These are phyloP conservation scores for Leptinotarsa tumamoca DNA, from an alignment of 2,888 invertebrate genomes.

Conservation along the genomic window DNA sequence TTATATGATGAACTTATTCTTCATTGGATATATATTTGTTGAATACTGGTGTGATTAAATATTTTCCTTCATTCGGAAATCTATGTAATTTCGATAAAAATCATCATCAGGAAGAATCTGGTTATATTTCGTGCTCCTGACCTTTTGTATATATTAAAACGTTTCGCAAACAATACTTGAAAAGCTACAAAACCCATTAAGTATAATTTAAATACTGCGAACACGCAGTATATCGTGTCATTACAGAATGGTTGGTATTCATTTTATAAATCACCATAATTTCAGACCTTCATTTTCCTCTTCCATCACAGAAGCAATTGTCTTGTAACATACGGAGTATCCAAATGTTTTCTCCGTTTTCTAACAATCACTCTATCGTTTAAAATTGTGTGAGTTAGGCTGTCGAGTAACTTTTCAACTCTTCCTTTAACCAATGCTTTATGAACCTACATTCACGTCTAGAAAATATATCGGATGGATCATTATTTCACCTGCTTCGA, in stretches of 20 bases:
- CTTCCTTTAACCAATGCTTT: not conserved
- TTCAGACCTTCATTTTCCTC: slow-evolving; percentile 5
- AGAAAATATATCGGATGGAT: not conserved
- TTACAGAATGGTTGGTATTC: slow-evolving; percentile 18
- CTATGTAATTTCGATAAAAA: not conserved
- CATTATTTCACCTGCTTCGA: slow-evolving; percentile 3
- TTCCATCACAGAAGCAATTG: slow-evolving; percentile 17
- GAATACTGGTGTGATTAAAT: not conserved
- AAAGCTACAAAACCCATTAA: slow-evolving; percentile 16
- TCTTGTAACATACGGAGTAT: not conserved
- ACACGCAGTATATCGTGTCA: slow-evolving; percentile 24
- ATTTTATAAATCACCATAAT: slow-evolving; percentile 17
- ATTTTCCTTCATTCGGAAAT: not conserved
- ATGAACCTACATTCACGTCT: not conserved
- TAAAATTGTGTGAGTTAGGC: not conserved
- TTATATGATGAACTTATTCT: no score
- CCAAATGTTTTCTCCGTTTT: no score
- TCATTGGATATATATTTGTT: no score
- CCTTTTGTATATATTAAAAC: not conserved
- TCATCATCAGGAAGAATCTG: not conserved
- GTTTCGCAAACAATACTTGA: not conserved
- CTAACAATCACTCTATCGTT: not conserved
- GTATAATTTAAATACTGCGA: slow-evolving; percentile 24
- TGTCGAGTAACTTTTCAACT: not conserved
- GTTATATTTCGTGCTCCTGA: not conserved